These are phyloP conservation scores for Sminthurinus aureus DNA, from an alignment of 2,888 invertebrate species.

Conservation along the genomic window DNA sequence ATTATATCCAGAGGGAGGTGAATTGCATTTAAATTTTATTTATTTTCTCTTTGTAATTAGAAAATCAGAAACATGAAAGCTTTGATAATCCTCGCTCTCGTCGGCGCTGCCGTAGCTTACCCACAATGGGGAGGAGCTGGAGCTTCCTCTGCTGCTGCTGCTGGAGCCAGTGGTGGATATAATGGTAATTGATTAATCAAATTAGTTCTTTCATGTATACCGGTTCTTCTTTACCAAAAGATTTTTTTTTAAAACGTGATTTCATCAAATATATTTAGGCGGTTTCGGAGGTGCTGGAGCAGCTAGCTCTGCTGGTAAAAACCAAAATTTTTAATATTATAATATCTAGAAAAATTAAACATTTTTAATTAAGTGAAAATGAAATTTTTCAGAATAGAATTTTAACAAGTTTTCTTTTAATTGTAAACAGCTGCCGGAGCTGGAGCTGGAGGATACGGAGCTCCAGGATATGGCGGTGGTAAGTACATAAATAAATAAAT, in stretches of 20 bases:
- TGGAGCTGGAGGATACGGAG: too few relatives aligned
- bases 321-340: too few relatives aligned
- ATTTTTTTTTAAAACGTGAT: too few relatives aligned
- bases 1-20: too few relatives aligned
- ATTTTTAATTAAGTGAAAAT: too few relatives aligned
- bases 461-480: constrained; percentile 4
- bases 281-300: constrained; percentile 29
- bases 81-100: constrained; percentile 44
- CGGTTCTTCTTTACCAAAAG: too few relatives aligned
- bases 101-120: constrained; percentile 41
- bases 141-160: constrained; percentile 11
- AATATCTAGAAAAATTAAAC: too few relatives aligned
- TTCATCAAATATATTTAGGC: neutral
- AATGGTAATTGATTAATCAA: neutral
- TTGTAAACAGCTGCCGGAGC: too few relatives aligned
- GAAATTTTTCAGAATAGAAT: too few relatives aligned
- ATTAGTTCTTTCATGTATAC: neutral
- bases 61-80: constrained; percentile 42
- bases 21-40: too few relatives aligned
- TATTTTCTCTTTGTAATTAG: neutral
- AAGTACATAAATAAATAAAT: too few relatives aligned
- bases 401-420: too few relatives aligned
- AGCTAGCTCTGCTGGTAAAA: neutral
- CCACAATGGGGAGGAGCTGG: constrained; percentile 46
- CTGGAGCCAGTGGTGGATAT: constrained; percentile 18